Evolutionary conservation across 2,888 invertebrate species (phyloP), one percentile per base, ranked within the genome.

Genomic region (Erebia aethiops): DNA sequence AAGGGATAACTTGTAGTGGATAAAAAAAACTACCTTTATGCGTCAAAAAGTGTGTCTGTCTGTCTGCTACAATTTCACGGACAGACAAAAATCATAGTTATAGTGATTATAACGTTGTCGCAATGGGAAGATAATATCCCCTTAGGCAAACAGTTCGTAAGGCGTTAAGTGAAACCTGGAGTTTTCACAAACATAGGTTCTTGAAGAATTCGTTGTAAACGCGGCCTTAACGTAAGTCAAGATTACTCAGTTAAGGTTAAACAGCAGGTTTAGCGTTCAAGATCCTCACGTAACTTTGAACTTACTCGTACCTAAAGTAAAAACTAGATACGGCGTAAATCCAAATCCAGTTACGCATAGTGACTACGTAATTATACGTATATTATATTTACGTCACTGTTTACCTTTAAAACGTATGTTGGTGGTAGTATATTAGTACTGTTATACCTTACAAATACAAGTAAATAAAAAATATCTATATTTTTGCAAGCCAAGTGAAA

Each of bases 191-290:
- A 46, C 46, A 46, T 3, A 46, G 13, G 46, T 46, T 46, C 11
- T 13, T 13, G 46, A 11, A 46, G 13, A 13, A 13, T 46, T 46
- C 46, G 13, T 46, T 13, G 46, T 46, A 13, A 46, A 46, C 2
- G 4, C 46, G 46, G 46, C 46, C 46, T 51, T 54, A 21, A 54
- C 18, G 11, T 62, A 71, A 71, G 71, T 67, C 71, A 71, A 68
- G 71, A 64, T 64, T 63, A 63, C 35, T 56, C 13, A 67, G 67
- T 58, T 71, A 67, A 71, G 71, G 71, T 71, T 64, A 67, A 13
- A 18, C 21, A 60, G 56, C 9, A 18, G n/a, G 43, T 43, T 51
- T 58, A 51, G 52, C 49, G 41, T 52, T 69, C 63, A 64, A 63
- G 57, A 64, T 57, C 56, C 21, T 68, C 61, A 60, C 60, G 41